Percentiles rank a stretch among this genome's conserved stretches.
These are phyloP conservation scores for Percopsis transmontana DNA, from an alignment of 2,113 vertebrate species.

Conservation along the genomic window DNA sequence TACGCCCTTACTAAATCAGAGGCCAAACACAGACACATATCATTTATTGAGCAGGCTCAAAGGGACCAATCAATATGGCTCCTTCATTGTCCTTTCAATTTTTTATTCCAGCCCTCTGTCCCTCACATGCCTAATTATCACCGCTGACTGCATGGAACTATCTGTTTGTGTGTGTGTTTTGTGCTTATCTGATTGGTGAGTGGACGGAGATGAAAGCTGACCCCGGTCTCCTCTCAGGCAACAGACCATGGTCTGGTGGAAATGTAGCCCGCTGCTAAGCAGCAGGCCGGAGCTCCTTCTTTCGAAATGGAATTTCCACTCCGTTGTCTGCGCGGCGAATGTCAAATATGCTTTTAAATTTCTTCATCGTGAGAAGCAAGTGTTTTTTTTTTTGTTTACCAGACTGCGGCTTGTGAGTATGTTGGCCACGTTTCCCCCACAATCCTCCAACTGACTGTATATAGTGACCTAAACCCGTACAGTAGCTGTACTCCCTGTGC, in stretches of 20 bases:
- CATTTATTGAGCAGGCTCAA: slow-evolving; percentile 19
- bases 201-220: slow-evolving; percentile 44
- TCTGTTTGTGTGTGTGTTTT: slow-evolving; percentile 37
- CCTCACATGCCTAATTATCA: not conserved
- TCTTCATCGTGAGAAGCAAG: not conserved
- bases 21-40: slow-evolving; percentile 7
- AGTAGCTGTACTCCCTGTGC: not conserved
- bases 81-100: not conserved
- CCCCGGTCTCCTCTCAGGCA: slow-evolving; percentile 11
- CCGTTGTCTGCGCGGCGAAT: not conserved
- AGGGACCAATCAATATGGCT: slow-evolving; percentile 14
- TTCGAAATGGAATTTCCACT: slow-evolving; percentile 29
- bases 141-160: not conserved
- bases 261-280: slow-evolving; percentile 28
- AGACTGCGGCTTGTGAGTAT: not conserved
- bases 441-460: not conserved
- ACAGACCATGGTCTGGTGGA: slow-evolving; percentile 20
- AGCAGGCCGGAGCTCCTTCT: not conserved
- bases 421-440: no score
- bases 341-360: not conserved
- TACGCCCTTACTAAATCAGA: slow-evolving; percentile 12
- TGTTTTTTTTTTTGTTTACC: not conserved
- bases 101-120: slow-evolving; percentile 7
- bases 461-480: not conserved
- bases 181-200: slow-evolving; percentile 36